phyloP scores from a whole-genome alignment of 1,140 invertebrate species.

The Tetramorium alpestre region DNA sequence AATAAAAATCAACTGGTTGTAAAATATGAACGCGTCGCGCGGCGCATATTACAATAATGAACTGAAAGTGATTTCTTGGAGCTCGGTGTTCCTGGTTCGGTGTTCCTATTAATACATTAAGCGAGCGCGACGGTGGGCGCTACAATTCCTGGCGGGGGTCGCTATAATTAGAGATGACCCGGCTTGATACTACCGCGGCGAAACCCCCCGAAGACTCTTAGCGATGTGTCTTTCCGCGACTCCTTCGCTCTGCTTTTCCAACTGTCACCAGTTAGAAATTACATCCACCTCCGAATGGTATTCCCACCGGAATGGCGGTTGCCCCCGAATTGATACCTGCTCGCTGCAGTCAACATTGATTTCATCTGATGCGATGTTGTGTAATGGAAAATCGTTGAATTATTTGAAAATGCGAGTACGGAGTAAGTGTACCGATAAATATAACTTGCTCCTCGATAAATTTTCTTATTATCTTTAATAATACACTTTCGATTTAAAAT shows the following conservation, averaged over 20 bases:
- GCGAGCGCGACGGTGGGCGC: constrained; percentile 21
- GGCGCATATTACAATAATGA: constrained; percentile 20
- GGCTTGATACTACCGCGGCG: constrained; percentile 54
- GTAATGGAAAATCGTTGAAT: constrained; percentile 16
- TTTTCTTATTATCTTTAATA: neutral
- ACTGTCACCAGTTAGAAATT: constrained; percentile 49
- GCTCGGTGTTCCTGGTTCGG: neutral
- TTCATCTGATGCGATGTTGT: neutral
- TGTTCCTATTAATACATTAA: constrained; percentile 44
- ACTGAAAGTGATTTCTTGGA: constrained; percentile 15
- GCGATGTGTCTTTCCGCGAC: constrained; percentile 40
- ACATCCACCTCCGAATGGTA: constrained; percentile 36
- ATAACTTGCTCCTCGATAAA: neutral
- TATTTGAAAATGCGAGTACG: neutral
- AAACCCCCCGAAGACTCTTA: neutral
- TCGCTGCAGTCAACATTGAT: constrained; percentile 16
- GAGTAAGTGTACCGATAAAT: neutral
- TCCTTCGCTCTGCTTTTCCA: constrained; percentile 25
- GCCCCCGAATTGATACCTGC: constrained; percentile 5
- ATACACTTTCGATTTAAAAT: neutral
- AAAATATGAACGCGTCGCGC: constrained; percentile 19
- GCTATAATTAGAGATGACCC: constrained; percentile 73
- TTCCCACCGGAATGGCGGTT: neutral
- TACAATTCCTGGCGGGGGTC: constrained; percentile 43
- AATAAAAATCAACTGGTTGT: constrained; percentile 1